These are phyloP conservation scores for Drosophila kanapiae DNA, from an alignment of 1,140 invertebrate species.

Conservation along the genomic window DNA sequence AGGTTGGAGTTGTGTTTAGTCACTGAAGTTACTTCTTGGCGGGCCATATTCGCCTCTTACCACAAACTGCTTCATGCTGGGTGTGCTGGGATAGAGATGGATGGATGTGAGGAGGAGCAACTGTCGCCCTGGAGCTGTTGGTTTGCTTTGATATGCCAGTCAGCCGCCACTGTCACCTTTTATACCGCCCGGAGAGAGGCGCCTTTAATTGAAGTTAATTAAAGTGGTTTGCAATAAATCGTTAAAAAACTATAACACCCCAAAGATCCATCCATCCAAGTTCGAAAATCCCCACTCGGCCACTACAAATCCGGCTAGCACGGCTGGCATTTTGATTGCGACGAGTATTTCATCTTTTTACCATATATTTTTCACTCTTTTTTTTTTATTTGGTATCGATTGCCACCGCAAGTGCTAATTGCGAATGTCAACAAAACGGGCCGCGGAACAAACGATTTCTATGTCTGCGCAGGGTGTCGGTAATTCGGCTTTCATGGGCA, in stretches of 20 bases:
- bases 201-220: slow-evolving; percentile 82
- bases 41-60: slow-evolving; percentile 43
- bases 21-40: background rate
- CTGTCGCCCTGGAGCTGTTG: slow-evolving; percentile 58
- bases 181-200: slow-evolving; percentile 43
- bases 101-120: slow-evolving; percentile 14
- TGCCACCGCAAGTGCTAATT: slow-evolving; percentile 27
- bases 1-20: background rate
- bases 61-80: slow-evolving; percentile 77
- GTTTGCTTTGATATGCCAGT: slow-evolving; percentile 61
- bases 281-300: slow-evolving; percentile 14
- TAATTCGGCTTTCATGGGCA: slow-evolving; percentile 10
- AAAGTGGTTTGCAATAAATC: slow-evolving; percentile 81
- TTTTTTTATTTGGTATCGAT: slow-evolving; percentile 22
- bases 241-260: slow-evolving; percentile 74
- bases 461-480: slow-evolving; percentile 27
- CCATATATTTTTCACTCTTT: background rate
- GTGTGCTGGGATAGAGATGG: background rate
- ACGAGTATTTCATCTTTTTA: slow-evolving; percentile 23
- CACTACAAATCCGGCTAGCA: slow-evolving; percentile 72
- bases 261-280: slow-evolving; percentile 14
- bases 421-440: slow-evolving; percentile 7
- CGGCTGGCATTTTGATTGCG: slow-evolving; percentile 31
- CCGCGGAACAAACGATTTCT: slow-evolving; percentile 47
- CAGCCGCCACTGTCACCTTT: slow-evolving; percentile 46